Evolutionary conservation across 2,888 invertebrate species (phyloP).

Genomic region (Aleiodes alternator): DNA sequence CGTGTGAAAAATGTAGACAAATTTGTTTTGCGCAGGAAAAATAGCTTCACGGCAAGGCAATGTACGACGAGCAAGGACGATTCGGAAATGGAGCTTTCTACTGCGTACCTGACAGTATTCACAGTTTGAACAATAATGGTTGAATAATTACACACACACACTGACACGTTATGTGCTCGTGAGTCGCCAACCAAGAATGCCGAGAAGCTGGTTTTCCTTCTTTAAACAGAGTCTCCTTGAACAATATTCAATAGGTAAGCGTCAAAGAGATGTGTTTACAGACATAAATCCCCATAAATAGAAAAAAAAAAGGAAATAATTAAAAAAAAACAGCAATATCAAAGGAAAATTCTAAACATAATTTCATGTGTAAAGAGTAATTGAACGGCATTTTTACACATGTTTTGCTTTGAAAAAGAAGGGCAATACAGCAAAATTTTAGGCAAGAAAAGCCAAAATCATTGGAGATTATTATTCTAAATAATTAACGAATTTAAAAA

Average conservation of each 20-base stretch:
- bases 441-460: background rate
- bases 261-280: conserved; percentile 58
- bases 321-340: conserved; percentile 26
- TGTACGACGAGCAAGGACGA: conserved; percentile 63
- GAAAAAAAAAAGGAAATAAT: conserved; percentile 31
- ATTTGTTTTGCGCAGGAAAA: conserved; percentile 71
- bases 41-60: conserved; percentile 64
- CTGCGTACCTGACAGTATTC: conserved; percentile 58
- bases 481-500: too few species aligned
- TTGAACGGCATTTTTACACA: too few species aligned
- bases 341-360: background rate
- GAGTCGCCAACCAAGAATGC: conserved; percentile 53
- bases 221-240: conserved; percentile 43
- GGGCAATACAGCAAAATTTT: background rate
- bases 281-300: conserved; percentile 45
- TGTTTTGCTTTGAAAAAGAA: background rate
- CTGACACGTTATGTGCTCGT: conserved; percentile 49
- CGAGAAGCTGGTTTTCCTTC: conserved; percentile 54
- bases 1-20: conserved; percentile 65
- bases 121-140: conserved; percentile 55
- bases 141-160: conserved; percentile 49
- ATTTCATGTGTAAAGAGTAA: too few species aligned
- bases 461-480: too few species aligned
- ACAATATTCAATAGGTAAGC: conserved; percentile 54
- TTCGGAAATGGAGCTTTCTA: conserved; percentile 61